Conservation (phyloP, 2,113 vertebrate species). For the Osmerus mordax region DNA sequence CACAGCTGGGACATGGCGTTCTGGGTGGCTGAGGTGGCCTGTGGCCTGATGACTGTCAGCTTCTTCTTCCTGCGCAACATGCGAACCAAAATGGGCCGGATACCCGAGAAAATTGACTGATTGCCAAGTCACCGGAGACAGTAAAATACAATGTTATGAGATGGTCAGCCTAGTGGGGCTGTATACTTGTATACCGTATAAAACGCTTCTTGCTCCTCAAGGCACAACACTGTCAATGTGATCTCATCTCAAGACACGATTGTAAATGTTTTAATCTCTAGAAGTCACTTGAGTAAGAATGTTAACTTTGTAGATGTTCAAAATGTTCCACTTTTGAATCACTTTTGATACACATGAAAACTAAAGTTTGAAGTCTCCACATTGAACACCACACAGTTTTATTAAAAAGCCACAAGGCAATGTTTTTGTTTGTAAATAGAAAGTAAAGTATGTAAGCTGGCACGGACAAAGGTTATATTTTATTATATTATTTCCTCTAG, state of each 20-base stretch:
- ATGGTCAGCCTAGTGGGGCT: too few relatives aligned
- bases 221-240: constrained; percentile 18
- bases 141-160: too few relatives aligned
- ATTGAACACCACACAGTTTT: background rate
- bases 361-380: background rate
- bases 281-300: constrained; percentile 9
- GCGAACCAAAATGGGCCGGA: constrained; percentile 90
- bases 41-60: constrained; percentile 70
- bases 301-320: background rate
- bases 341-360: background rate
- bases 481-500: background rate
- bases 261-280: background rate
- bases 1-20: constrained; percentile 94
- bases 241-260: background rate
- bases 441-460: background rate
- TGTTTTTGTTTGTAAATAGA: too few relatives aligned
- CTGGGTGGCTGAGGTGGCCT: constrained; percentile 87
- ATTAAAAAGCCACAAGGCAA: constrained; percentile 10
- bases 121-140: background rate
- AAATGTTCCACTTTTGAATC: background rate
- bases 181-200: constrained; percentile 3
- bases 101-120: constrained; percentile 83
- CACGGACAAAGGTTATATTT: too few relatives aligned
- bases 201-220: constrained; percentile 16
- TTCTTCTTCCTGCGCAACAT: constrained; percentile 93